Evolutionary conservation across 2,888 invertebrate genomes (phyloP), one percentile per base, ranked within the genome.

Genomic region (Lypha dubia): DNA sequence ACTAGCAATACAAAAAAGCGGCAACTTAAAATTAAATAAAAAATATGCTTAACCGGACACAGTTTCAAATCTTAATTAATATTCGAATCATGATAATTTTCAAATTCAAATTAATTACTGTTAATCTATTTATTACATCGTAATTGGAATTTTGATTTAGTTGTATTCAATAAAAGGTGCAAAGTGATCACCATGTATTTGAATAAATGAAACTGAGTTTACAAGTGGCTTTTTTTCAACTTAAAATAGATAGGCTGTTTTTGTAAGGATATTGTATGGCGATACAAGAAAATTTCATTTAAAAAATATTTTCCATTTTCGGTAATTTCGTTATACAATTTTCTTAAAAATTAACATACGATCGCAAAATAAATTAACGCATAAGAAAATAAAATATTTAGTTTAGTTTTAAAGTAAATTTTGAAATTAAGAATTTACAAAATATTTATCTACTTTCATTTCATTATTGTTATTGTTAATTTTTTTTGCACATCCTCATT

Each of bases 381-480:
- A n/a, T 51, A 79, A 70, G n/a, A 75, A 70, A 28, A 46, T 24
- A 62, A 53, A 70, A 58, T 46, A 46, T 20, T 79, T 49, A 49
- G n/a, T n/a, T n/a, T n/a, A 56, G 53, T 17, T 73, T 70, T 32
- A n/a, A 73, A 71, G n/a, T 28, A 51, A 83, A 70, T 68, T 62
- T 60, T 17, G 46, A 79, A 84, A 74, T 41, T 58, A 20, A 53
- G 44, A 38, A 67, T 56, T 65, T 44, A 41, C 1, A 22, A 73
- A 62, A 67, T 63, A 71, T 67, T 62, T 68, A 38, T 60, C 86
- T 86, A 85, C 85, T 86, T 73, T 63, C 35, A 51, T 67, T 83
- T n/a, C n/a, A n/a, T n/a, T n/a, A n/a, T n/a, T n/a, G n/a, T n/a
- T n/a, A n/a, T n/a, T n/a, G n/a, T n/a, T n/a, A n/a, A 32, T 41